These are phyloP conservation scores for Schizothorax lantsangensis DNA, from an alignment of 2,797 vertebrate genomes.

Conservation along the genomic window DNA sequence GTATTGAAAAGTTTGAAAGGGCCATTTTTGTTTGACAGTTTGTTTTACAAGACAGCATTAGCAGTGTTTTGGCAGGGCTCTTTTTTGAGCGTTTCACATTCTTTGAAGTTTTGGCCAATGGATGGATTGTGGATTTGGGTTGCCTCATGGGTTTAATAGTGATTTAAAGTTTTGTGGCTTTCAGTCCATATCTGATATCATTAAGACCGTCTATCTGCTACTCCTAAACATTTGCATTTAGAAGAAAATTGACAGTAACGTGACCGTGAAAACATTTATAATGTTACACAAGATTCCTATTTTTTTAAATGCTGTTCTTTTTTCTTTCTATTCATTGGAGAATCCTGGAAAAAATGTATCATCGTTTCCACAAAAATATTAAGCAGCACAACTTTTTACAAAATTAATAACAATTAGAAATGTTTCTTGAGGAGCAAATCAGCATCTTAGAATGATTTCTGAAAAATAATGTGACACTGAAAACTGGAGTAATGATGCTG, in stretches of 20 bases:
- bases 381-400: background rate
- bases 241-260: background rate
- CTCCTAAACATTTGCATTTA: background rate
- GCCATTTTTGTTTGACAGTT: background rate
- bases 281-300: background rate
- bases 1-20: constrained; percentile 1
- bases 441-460: background rate
- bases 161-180: background rate
- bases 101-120: background rate
- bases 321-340: background rate
- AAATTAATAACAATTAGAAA: background rate
- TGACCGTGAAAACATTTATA: background rate
- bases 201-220: background rate
- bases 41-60: background rate
- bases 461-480: background rate
- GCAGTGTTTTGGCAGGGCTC: background rate
- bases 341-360: background rate
- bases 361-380: background rate
- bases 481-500: background rate
- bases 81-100: background rate
- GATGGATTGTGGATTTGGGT: background rate
- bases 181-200: background rate
- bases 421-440: background rate
- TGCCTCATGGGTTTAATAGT: background rate
- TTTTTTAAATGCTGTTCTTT: background rate